Base-by-base conservation (phyloP, 2,797 vertebrate genomes). In the Aphelocoma californica region DNA sequence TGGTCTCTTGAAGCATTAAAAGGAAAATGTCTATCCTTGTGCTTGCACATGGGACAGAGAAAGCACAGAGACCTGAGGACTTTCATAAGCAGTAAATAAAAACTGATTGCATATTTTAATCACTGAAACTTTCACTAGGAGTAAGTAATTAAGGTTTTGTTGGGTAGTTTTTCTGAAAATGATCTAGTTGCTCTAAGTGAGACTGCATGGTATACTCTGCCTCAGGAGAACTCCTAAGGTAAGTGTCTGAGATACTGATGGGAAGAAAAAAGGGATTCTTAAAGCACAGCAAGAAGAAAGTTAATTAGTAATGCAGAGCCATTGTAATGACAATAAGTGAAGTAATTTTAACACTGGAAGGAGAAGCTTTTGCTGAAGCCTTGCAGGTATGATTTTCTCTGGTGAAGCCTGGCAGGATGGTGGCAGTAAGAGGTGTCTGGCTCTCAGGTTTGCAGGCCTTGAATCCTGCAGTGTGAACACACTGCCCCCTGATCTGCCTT, bases 21-120 rank as follows among this genome's bases (percentile, higher is more conserved):
- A 75, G 42, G 18, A 47, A 94, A 85, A 79, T 48, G 20, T 87
- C 89, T 87, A 64, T 88, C 19, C 16, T 53, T 87, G 26, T 53
- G 34, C 60, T 89, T 81, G 56, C 20, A 57, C 32, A 38, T 7
- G 10, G 28, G 93, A 82, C 18, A 84, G 23, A 94, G 44, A 88
- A 94, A 93, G 53, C 16, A 75, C 31, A 92, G 18, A 73, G 42
- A 60, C 50, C 50, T 18, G 50, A 81, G 38, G 34, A 62, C n/a
- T 91, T 95, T 56, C 66, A 24, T 51, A 81, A 87, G 45, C 14
- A 83, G 40, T 62, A 84, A 86, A 89, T 82, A 74, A 92, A 92
- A 93, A 79, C 21, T 34, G 58, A 53, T n/a, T n/a, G 29, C n/a
- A 12, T 54, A 66, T 86, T 94, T 94, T 90, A 50, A 65, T 69